A percentile compares a stretch with the other conserved stretches of the same genome.
These are phyloP conservation scores for Trachelus tabidus DNA, from an alignment of 2,888 invertebrate species.

Conservation along the genomic window DNA sequence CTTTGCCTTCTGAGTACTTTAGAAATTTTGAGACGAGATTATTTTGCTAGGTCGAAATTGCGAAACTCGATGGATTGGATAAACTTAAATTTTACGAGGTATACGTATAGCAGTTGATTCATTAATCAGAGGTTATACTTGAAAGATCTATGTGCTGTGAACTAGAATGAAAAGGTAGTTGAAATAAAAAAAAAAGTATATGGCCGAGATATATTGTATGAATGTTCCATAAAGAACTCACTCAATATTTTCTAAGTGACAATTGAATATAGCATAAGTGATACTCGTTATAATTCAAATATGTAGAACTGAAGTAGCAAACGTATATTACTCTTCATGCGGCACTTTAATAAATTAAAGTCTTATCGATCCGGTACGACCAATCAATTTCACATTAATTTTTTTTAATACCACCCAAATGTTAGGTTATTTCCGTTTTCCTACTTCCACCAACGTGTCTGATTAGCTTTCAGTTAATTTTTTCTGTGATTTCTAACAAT, in stretches of 20 bases:
- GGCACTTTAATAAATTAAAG: not conserved
- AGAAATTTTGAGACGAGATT: not conserved
- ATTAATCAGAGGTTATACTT: not conserved
- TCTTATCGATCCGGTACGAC: not conserved
- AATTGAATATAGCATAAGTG: not conserved
- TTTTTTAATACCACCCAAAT: not conserved
- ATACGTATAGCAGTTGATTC: not conserved
- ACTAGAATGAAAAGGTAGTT: not conserved
- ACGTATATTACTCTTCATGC: not conserved
- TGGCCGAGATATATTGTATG: not conserved
- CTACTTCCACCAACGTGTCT: not conserved
- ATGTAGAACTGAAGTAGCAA: not conserved
- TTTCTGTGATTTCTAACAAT: no score
- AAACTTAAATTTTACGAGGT: not conserved
- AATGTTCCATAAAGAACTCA: not conserved
- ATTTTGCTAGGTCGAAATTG: not conserved
- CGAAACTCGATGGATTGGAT: not conserved
- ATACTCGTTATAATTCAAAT: not conserved
- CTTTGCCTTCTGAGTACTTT: not conserved
- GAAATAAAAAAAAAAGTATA: not conserved
- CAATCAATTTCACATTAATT: not conserved
- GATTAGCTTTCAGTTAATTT: no score
- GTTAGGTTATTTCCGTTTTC: not conserved
- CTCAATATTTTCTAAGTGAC: not conserved
- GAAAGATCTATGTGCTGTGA: not conserved